Evolutionary conservation across 2,113 vertebrate species (phyloP).

Genomic region (Microtus pennsylvanicus): DNA sequence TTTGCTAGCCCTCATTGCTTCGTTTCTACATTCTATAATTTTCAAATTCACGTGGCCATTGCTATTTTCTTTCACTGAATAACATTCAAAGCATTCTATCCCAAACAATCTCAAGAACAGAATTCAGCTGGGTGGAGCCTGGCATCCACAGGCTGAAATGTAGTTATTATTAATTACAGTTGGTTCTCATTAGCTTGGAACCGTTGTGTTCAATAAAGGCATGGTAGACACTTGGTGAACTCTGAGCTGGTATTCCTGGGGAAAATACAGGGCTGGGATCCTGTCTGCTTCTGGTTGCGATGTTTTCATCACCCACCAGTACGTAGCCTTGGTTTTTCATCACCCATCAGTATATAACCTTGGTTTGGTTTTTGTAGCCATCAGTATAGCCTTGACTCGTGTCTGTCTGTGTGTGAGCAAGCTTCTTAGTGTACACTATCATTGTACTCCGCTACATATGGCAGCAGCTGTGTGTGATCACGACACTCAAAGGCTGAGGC

Average conservation of each 20-base stretch:
- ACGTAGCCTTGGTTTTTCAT: not conserved
- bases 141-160: not conserved
- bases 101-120: not conserved
- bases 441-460: not conserved
- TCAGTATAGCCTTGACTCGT: not conserved
- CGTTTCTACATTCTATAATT: not conserved
- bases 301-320: not conserved
- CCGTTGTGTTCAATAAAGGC: not conserved
- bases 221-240: not conserved
- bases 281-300: not conserved
- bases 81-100: not conserved
- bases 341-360: too few relatives aligned
- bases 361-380: too few relatives aligned
- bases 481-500: not conserved
- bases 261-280: not conserved
- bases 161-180: not conserved
- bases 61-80: not conserved
- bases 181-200: constrained; percentile 5
- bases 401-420: constrained; percentile 14
- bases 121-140: not conserved
- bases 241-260: not conserved
- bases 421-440: not conserved
- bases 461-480: not conserved
- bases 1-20: not conserved
- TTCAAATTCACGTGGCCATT: not conserved